These are phyloP conservation scores for Chloroclystis v-ata DNA, from an alignment of 2,888 invertebrate genomes.

Conservation along the genomic window DNA sequence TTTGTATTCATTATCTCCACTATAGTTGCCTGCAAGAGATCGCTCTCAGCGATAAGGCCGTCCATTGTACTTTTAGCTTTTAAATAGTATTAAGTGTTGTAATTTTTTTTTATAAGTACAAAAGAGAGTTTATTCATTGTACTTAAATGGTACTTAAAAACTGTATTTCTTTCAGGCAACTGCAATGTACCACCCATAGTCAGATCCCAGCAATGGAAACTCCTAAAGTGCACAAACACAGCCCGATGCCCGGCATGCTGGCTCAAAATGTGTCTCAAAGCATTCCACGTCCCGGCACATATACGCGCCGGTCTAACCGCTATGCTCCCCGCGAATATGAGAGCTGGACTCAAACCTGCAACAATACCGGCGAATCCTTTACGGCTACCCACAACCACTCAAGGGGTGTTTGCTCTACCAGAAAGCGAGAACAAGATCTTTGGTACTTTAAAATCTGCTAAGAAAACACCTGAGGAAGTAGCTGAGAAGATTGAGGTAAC, in stretches of 20 bases:
- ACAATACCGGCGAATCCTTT: conserved; percentile 53
- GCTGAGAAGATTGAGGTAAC: conserved; percentile 61
- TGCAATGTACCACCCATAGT: conserved; percentile 85
- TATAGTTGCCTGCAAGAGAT: too few relatives aligned
- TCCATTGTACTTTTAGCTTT: too few relatives aligned
- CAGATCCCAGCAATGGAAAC: conserved; percentile 84
- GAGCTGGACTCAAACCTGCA: conserved; percentile 49
- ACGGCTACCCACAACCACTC: conserved; percentile 42
- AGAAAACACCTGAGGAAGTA: conserved; percentile 53
- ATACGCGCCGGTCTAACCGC: conserved; percentile 82
- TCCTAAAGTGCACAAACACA: conserved; percentile 82
- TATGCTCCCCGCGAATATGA: conserved; percentile 83
- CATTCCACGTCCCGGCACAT: conserved; percentile 85
- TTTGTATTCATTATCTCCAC: too few relatives aligned
- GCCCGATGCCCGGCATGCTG: conserved; percentile 91
- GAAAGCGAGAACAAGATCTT: conserved; percentile 63
- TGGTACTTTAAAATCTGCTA: conserved; percentile 49
- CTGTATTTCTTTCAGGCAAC: conserved; percentile 79
- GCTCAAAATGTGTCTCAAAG: conserved; percentile 89
- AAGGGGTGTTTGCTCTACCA: conserved; percentile 47
- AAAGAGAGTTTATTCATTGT: too few relatives aligned
- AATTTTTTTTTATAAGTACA: too few relatives aligned
- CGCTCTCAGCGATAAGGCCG: too few relatives aligned
- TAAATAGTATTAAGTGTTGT: too few relatives aligned
- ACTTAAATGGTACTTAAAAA: too few relatives aligned